Conservation (phyloP, 1,140 invertebrate genomes). For the Drosophila leontia region DNA sequence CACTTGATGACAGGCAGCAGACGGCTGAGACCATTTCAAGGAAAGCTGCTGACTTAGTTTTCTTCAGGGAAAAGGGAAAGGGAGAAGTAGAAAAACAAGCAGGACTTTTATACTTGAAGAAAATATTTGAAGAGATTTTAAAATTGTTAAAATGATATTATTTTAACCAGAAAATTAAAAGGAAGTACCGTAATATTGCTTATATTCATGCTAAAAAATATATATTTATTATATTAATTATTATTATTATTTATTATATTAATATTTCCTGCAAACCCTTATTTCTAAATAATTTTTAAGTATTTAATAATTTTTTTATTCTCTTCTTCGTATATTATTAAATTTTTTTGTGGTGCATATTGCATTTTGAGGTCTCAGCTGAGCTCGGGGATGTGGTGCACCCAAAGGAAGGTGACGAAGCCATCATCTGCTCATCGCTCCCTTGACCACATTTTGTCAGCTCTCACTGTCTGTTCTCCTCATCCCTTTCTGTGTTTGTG, state of each 20-base stretch:
- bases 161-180: too few relatives aligned
- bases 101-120: background rate
- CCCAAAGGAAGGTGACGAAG: conserved; percentile 23
- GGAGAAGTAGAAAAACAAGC: too few relatives aligned
- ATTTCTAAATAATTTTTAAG: background rate
- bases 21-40: conserved; percentile 17
- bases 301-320: background rate
- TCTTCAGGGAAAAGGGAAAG: background rate
- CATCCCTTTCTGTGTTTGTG: conserved; percentile 3
- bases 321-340: too few relatives aligned
- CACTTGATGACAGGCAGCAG: conserved; percentile 30
- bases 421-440: conserved; percentile 30
- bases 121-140: background rate
- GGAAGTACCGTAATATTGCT: too few relatives aligned
- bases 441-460: conserved; percentile 61
- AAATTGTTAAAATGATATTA: too few relatives aligned
- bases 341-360: background rate
- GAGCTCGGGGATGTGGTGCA: conserved; percentile 5
- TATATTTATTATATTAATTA: too few relatives aligned
- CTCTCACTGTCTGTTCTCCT: background rate
- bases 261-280: too few relatives aligned
- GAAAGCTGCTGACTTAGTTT: conserved; percentile 37
- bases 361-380: conserved; percentile 3
- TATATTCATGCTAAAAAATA: too few relatives aligned
- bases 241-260: too few relatives aligned